These are phyloP conservation scores for Protomyctophum bolini DNA, from an alignment of 2,113 vertebrate genomes.

Conservation along the genomic window DNA sequence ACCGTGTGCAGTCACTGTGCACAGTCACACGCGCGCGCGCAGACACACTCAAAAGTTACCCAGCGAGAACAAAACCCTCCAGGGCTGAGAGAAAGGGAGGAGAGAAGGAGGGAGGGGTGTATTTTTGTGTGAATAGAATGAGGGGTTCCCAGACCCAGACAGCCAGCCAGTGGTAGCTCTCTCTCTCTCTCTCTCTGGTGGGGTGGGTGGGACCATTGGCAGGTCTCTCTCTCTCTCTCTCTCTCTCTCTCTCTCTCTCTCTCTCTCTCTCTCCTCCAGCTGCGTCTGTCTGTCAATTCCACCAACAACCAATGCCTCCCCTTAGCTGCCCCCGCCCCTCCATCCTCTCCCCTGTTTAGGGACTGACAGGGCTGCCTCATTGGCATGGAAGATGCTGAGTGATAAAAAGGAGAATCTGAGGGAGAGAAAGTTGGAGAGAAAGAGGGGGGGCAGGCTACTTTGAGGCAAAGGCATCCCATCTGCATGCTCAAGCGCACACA, in stretches of 20 bases:
- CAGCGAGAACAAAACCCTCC: constrained; percentile 67
- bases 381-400: no score
- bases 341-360: neutral
- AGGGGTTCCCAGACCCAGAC: constrained; percentile 49
- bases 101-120: constrained; percentile 7
- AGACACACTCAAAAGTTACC: constrained; percentile 56
- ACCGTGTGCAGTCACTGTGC: constrained; percentile 4
- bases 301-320: neutral
- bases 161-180: constrained; percentile 49
- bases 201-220: constrained; percentile 12
- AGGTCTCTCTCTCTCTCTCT: neutral
- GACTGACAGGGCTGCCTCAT: no score
- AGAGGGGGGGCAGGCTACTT: constrained; percentile 38
- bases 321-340: constrained; percentile 45
- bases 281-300: constrained; percentile 67
- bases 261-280: constrained; percentile 54
- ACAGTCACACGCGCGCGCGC: constrained; percentile 8
- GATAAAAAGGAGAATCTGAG: neutral
- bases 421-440: neutral
- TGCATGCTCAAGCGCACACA: constrained; percentile 57
- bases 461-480: constrained; percentile 58
- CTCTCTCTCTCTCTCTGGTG: constrained; percentile 21
- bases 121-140: constrained; percentile 43
- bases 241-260: constrained; percentile 27
- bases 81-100: constrained; percentile 30